These are phyloP conservation scores for Limenitis arthemis DNA, from an alignment of 2,888 invertebrate genomes.

Conservation along the genomic window DNA sequence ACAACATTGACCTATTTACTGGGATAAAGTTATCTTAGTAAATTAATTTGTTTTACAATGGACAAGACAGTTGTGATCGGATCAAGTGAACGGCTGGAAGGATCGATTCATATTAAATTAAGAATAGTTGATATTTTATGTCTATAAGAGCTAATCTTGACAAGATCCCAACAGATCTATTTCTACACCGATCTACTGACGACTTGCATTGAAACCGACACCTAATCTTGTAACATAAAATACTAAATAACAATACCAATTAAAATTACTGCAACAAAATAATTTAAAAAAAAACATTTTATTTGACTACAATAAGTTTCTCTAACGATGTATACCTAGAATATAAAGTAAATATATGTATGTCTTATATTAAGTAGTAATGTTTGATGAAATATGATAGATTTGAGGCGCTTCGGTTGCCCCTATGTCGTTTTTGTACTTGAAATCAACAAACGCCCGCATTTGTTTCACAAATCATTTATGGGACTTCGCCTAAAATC, in stretches of 20 bases:
- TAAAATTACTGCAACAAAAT: conserved; percentile 62
- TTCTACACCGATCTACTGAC: neutral
- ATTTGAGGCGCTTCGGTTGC: neutral
- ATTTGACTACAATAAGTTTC: conserved; percentile 52
- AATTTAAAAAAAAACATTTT: conserved; percentile 48
- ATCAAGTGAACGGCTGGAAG: no score
- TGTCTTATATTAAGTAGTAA: conserved; percentile 46
- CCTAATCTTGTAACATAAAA: conserved; percentile 49
- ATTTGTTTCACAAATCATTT: neutral
- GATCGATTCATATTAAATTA: no score
- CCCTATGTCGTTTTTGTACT: conserved; percentile 8
- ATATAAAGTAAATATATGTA: conserved; percentile 29
- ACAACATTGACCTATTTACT: neutral
- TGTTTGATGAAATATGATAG: conserved; percentile 31
- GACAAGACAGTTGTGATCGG: neutral
- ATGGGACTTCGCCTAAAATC: neutral
- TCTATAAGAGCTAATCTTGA: no score
- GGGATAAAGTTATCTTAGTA: neutral
- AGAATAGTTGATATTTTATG: no score
- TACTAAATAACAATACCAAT: conserved; percentile 68
- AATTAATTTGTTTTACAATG: neutral
- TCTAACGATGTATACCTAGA: conserved; percentile 36
- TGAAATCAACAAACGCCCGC: conserved; percentile 3
- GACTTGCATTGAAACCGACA: conserved; percentile 20
- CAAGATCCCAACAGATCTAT: no score